Evolutionary conservation across 2,888 invertebrate species (phyloP), one percentile per base, ranked within the genome.

Genomic region (Acronicta aceris): DNA sequence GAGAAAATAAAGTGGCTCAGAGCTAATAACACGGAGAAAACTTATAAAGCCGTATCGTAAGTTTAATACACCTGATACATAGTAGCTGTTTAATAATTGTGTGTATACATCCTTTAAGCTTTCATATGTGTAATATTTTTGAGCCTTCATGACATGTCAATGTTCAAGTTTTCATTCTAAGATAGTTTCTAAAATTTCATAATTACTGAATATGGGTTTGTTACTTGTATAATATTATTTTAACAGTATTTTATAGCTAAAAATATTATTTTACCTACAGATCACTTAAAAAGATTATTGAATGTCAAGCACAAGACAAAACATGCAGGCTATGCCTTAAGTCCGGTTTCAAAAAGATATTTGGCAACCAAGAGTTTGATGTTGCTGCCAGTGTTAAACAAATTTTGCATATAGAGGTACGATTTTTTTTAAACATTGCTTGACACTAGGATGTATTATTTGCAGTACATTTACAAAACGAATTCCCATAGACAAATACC

Each of bases 401-500:
- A 36, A 73, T 83, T 40, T 65, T 84, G 43, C 75, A 79, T 0
- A 72, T 85, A 61, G 78, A 84, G 83, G 84, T 85, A 64, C 9
- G 6, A 9, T 16, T 15, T 21, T 10, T n/a, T 54, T 27, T 33
- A 33, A 30, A 30, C 7, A 7, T 7, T 7, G 27, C 4, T 27
- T 27, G 6, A 27, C n/a, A 7, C 7, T 5, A 27, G 5, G 27
- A 27, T 27, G 7, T 27, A 21, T 21, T 3, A n/a, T n/a, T n/a
- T n/a, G n/a, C n/a, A n/a, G n/a, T n/a, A n/a, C n/a, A n/a, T n/a
- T n/a, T n/a, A n/a, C 21, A 21, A 21, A 21, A 21, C 21, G 4
- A 3, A 21, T 21, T 21, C 21, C 4, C 21, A 21, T 21, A 21
- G 21, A 21, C 21, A 21, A 21, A 4, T 4, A 21, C n/a, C n/a